Percentiles rank a stretch among this genome's conserved stretches.
phyloP scores from a whole-genome alignment of 2,888 invertebrate species.

The Scaptomyza tumidula region DNA sequence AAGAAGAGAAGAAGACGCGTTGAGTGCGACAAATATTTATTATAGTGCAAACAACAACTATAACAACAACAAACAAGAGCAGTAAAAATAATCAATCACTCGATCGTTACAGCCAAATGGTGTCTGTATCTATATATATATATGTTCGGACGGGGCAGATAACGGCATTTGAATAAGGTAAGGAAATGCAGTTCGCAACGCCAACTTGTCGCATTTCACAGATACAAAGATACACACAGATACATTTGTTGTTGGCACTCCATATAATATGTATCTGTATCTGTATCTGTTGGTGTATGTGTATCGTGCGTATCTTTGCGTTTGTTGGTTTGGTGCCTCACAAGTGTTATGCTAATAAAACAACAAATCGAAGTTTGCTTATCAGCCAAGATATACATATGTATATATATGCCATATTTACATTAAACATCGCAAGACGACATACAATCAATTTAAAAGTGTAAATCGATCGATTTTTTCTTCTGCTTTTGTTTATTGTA shows the following conservation, averaged over 20 bases:
- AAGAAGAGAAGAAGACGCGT: conserved; percentile 19
- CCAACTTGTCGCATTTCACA: conserved; percentile 50
- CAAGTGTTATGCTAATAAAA: conserved; percentile 82
- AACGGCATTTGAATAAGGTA: conserved; percentile 77
- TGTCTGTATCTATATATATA: conserved; percentile 27
- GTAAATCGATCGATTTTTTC: conserved; percentile 71
- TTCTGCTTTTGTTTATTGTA: conserved; percentile 65
- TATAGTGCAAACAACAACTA: conserved; percentile 55
- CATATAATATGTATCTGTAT: conserved; percentile 40
- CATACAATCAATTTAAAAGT: conserved; percentile 51
- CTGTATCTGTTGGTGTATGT: conserved; percentile 10
- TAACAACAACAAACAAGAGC: conserved; percentile 15
- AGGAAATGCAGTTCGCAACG: conserved; percentile 61
- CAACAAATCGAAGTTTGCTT: conserved; percentile 68
- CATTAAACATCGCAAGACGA: conserved; percentile 47
- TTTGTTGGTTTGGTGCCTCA: conserved; percentile 32
- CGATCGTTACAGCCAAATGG: conserved; percentile 69
- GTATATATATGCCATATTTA: conserved; percentile 54
- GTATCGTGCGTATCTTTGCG: conserved; percentile 17
- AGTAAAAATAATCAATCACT: conserved; percentile 78
- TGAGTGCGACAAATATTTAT: conserved; percentile 70
- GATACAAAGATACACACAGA: conserved; percentile 23
- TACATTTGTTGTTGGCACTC: conserved; percentile 10
- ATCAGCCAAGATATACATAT: conserved; percentile 45
- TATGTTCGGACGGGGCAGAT: conserved; percentile 39